Conservation (phyloP, 1,140 invertebrate species). For the Parasteatoda tepidariorum region DNA sequence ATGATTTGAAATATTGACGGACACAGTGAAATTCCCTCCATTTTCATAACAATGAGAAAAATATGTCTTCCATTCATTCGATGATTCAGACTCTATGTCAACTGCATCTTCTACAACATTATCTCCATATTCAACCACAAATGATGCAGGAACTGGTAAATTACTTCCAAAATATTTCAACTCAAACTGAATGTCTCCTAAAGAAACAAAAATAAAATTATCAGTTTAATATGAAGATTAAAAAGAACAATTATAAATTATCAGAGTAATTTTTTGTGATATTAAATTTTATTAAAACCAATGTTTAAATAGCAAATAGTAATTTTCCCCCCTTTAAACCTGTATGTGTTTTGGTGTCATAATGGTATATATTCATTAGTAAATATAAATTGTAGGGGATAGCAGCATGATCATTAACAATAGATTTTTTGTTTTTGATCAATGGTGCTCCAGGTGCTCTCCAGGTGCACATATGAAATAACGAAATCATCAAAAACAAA, state of each 20-base stretch:
- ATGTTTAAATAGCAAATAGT: too few relatives aligned
- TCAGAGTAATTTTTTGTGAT: background rate
- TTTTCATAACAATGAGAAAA: constrained; percentile 47
- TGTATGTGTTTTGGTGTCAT: constrained; percentile 8
- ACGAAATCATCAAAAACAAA: too few relatives aligned
- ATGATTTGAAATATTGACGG: constrained; percentile 47
- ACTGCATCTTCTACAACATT: background rate
- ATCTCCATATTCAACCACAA: background rate
- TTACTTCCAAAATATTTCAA: background rate
- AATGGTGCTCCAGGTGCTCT: too few relatives aligned
- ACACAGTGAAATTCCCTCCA: constrained; percentile 41
- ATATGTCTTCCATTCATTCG: background rate
- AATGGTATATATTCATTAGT: too few relatives aligned
- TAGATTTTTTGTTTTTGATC: too few relatives aligned
- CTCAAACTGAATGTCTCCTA: background rate
- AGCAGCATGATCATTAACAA: too few relatives aligned
- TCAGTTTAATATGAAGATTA: background rate
- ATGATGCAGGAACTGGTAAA: background rate
- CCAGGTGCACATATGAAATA: too few relatives aligned
- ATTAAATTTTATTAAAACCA: background rate
- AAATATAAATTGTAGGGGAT: too few relatives aligned
- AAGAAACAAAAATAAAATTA: background rate
- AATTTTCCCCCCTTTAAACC: too few relatives aligned
- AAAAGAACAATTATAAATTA: background rate
- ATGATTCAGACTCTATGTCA: constrained; percentile 10